Base-by-base conservation (phyloP, 2,888 invertebrate species). In the Thyatira batis region DNA sequence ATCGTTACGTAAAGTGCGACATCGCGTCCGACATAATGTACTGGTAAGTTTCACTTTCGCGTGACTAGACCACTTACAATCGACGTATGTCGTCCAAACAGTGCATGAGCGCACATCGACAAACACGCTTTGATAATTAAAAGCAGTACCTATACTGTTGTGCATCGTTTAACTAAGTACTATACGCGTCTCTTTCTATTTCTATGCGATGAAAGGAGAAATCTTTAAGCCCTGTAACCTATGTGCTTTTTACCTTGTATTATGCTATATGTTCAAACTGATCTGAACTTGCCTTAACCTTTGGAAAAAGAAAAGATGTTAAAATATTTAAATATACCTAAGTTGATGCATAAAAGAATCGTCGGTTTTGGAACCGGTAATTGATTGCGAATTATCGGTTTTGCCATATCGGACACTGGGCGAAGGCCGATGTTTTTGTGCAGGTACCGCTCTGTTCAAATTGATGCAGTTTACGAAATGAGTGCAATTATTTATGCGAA, bases 21-120 rank as follows among this genome's bases (percentile, higher is more conserved):
- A 79, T 83, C 82, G 78, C 76, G 73, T 74, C 70, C 74, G 73
- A 74, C 75, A 79, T 80, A 45, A 25, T 13, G 5, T n/a, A 48
- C 25, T 27, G 4, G 27, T 76, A 79, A 83, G 86, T 89, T 89
- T 90, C 91, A 90, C 90, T 90, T 90, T 90, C 84, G 75, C 77
- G 78, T 85, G 84, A 86, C 39, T 39, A 39, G 39, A 39, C 39
- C 8, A 39, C 81, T 83, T 87, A 87, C 81, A 76, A 79, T 85
- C 70, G 62, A 63, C 60, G 75, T 65, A 65, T 68, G 69, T 71
- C 75, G 67, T 65, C 67, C 53, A 54, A 49, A 54, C 17, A 17
- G 39, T 39, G 39, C 65, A 70, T 58, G 55, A 57, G 55, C 64
- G 75, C 65, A 70, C 65, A 68, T 61, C 69, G 70, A 49, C 39